A percentile compares a stretch with the other conserved stretches of the same genome.
Conservation (phyloP, 2,888 invertebrate genomes). For the Morpho achilles region DNA sequence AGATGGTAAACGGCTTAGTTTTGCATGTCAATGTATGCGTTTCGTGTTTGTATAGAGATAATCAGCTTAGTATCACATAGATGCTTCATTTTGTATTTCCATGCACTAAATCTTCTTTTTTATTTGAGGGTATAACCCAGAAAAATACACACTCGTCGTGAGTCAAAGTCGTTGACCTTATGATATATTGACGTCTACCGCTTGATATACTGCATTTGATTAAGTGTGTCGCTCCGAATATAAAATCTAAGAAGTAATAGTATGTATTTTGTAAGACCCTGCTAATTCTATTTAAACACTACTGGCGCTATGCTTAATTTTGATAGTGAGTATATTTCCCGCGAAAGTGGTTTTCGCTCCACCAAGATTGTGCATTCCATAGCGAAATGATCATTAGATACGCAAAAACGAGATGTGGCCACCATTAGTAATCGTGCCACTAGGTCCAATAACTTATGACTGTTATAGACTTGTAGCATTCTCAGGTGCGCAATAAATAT, state of each 20-base stretch:
- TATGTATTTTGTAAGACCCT: slow-evolving; percentile 54
- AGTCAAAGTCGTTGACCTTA: slow-evolving; percentile 10
- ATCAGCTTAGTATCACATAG: no score
- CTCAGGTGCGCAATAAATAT: background rate
- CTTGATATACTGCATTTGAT: slow-evolving; percentile 5
- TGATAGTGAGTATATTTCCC: slow-evolving; percentile 31
- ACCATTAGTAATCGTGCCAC: slow-evolving; percentile 29
- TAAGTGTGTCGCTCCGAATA: slow-evolving; percentile 24
- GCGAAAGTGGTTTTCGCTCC: slow-evolving; percentile 63
- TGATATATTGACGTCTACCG: slow-evolving; percentile 7
- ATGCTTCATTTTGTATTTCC: no score
- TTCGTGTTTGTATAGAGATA: no score
- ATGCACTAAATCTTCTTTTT: no score
- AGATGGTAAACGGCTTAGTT: no score
- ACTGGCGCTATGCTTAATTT: slow-evolving; percentile 30
- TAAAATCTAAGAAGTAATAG: slow-evolving; percentile 30
- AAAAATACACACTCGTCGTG: slow-evolving; percentile 5
- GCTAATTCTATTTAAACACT: slow-evolving; percentile 26
- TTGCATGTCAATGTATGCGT: no score
- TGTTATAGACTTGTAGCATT: slow-evolving; percentile 4
- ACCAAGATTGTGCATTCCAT: slow-evolving; percentile 48
- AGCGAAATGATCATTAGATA: slow-evolving; percentile 56
- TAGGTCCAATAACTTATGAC: slow-evolving; percentile 16
- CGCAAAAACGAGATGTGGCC: slow-evolving; percentile 49
- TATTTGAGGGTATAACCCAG: background rate